Conservation (phyloP, 2,888 invertebrate species). For the Phorcus lineatus region DNA sequence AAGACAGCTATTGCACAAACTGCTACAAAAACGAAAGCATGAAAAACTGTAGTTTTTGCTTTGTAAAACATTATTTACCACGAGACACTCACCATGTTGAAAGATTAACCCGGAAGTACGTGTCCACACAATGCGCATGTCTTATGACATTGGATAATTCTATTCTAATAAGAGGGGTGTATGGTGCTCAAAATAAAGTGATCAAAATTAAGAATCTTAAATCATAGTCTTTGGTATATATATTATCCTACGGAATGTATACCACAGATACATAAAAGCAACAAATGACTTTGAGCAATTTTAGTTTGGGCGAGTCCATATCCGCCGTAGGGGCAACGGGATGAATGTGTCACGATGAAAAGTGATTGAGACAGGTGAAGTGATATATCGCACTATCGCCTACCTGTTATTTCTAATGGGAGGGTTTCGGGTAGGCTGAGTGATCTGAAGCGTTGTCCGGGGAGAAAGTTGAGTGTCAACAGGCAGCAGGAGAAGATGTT, state of each 20-base stretch:
- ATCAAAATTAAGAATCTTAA: not conserved
- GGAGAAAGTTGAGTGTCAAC: slow-evolving; percentile 9
- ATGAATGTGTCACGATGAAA: not conserved
- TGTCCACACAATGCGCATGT: not conserved
- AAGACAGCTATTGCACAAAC: too few relatives aligned
- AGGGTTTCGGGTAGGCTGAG: not conserved
- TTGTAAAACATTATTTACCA: too few relatives aligned
- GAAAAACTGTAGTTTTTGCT: too few relatives aligned
- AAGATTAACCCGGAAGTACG: slow-evolving; percentile 21
- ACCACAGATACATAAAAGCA: not conserved
- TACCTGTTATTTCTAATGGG: too few relatives aligned
- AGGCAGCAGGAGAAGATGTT: not conserved
- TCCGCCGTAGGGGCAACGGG: not conserved
- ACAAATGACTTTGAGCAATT: not conserved
- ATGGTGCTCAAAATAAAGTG: not conserved
- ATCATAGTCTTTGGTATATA: not conserved
- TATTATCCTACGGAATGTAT: not conserved
- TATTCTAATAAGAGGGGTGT: not conserved
- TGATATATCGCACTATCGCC: not conserved
- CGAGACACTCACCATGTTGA: slow-evolving; percentile 12
- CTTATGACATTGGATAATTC: not conserved
- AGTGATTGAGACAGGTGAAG: not conserved
- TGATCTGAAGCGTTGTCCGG: not conserved
- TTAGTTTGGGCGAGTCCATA: not conserved
- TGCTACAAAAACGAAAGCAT: too few relatives aligned